Percentiles rank a stretch among this genome's conserved stretches.
Conservation (phyloP, 2,113 vertebrate species). For the Hydrochoerus hydrochaeris region DNA sequence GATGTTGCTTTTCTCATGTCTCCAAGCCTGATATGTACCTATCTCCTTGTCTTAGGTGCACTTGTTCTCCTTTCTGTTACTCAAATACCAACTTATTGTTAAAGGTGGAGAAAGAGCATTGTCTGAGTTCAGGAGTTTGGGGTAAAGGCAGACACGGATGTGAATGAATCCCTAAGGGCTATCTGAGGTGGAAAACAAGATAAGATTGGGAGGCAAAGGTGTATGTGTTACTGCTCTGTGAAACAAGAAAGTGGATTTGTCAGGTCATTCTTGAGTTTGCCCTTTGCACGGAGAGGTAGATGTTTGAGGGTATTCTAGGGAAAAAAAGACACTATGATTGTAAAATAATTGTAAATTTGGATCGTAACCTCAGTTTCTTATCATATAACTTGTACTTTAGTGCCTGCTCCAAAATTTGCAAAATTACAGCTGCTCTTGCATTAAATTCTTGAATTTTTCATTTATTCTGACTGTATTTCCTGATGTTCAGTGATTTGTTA, state of each 20-base stretch:
- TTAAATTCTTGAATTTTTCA: conserved; percentile 43
- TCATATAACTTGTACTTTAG: neutral
- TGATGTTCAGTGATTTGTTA: conserved; percentile 45
- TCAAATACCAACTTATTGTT: neutral
- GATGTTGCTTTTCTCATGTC: neutral
- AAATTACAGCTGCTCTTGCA: conserved; percentile 7
- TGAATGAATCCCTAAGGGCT: neutral
- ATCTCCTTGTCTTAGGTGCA: neutral
- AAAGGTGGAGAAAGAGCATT: neutral
- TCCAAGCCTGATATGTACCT: neutral
- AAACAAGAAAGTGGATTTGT: neutral
- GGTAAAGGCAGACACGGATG: neutral
- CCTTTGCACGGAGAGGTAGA: fast-evolving
- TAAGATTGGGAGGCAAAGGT: neutral
- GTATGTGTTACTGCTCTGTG: neutral
- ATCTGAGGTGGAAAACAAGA: neutral
- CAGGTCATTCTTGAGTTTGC: neutral
- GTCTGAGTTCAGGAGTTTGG: neutral
- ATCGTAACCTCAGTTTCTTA: neutral
- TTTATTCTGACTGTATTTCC: conserved; percentile 47
- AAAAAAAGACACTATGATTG: neutral
- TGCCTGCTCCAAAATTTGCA: conserved; percentile 7
- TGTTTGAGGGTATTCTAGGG: neutral
- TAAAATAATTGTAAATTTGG: neutral
- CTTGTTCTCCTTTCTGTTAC: neutral